phyloP scores from a whole-genome alignment of 2,888 invertebrate genomes.

The Autographa gamma region DNA sequence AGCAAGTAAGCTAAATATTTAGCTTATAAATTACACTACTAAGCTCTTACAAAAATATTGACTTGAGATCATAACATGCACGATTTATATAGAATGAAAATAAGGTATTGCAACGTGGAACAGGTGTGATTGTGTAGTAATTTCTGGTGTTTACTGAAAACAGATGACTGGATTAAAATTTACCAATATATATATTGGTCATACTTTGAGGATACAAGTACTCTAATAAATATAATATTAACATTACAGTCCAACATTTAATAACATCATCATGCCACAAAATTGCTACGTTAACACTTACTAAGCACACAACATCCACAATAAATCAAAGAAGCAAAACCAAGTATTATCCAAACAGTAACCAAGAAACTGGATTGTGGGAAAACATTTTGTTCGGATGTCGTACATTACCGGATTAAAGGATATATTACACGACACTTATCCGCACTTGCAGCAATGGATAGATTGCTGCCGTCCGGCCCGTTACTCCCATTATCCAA shows the following conservation, averaged over 20 bases:
- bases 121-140: no score
- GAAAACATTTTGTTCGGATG: conserved; percentile 73
- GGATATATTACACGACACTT: conserved; percentile 77
- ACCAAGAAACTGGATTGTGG: conserved; percentile 58
- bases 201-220: no score
- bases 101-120: background rate
- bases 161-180: no score
- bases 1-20: background rate
- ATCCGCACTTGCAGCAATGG: conserved; percentile 71
- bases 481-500: conserved; percentile 77
- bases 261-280: background rate
- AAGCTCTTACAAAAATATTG: background rate
- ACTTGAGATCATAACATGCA: background rate
- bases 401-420: conserved; percentile 74
- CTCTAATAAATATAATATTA: no score
- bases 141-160: no score
- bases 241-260: background rate
- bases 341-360: conserved; percentile 30
- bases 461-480: conserved; percentile 84
- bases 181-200: no score
- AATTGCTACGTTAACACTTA: background rate
- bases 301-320: background rate
- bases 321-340: conserved; percentile 23
- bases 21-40: background rate
- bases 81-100: background rate